Base-by-base conservation (phyloP, 2,113 vertebrate species). In the Psophia crepitans region DNA sequence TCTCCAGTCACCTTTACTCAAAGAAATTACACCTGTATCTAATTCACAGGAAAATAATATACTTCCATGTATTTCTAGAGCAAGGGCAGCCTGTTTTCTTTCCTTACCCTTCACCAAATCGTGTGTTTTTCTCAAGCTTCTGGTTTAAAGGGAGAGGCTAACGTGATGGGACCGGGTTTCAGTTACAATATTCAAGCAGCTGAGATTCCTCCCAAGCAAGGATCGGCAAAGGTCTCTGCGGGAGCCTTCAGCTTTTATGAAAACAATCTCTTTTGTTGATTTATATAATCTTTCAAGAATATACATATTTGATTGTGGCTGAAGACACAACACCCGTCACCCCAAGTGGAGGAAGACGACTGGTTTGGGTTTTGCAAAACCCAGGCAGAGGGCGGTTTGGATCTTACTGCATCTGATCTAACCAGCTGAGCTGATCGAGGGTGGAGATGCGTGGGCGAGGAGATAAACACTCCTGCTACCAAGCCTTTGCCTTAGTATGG, bases 11-110 rank as follows among this genome's bases (percentile, higher is more conserved):
- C 58, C 61, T 93, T 96, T 93, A 93, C 74, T 97, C 46, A 32
- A 92, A 90, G 53, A 85, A 90, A 96, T 89, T 54, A 79, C 89
- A 96, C 53, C 86, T 82, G 77, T 65, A 41, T 82, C 87, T 83
- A 84, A 94, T 83, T 77, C 87, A 87, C 49, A 74, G 54, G 53
- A 85, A 93, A 93, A 89, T 11, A 79, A 80, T 21, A 39, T 5
- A 41, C 61, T 92, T 66, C 65, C 8, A n/a, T 13, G 41, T 54
- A 14, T 78, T 68, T 48, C 61, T 27, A 73, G 44, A 64, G 65
- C 30, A 89, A 87, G 30, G 46, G 26, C 51, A 90, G 48, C n/a
- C 75, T 84, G 51, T 75, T 81, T 91, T 69, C 82, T 57, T 88
- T 37, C 74, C 64, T 63, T 35, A 32, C 14, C 4, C 46, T 57